These are phyloP conservation scores for Condylura cristata DNA, from an alignment of 2,113 vertebrate genomes.

Conservation along the genomic window DNA sequence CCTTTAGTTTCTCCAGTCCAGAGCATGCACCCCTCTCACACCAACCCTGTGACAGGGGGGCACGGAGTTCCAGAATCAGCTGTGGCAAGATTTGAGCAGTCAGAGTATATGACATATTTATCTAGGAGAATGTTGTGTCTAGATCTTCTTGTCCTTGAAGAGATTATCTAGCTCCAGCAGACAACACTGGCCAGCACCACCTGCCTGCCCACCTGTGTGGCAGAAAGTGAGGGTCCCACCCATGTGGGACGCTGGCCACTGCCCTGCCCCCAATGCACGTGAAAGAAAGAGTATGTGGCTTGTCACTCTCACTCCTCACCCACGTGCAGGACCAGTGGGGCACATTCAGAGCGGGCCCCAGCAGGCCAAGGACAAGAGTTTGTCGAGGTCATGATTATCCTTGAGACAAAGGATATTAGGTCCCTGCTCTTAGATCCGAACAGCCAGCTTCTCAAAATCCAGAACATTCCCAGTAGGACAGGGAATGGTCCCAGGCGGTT, in stretches of 20 bases:
- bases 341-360: background rate
- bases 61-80: background rate
- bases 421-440: background rate
- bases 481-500: background rate
- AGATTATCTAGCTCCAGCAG: background rate
- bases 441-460: background rate
- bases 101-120: slow-evolving; percentile 78
- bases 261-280: background rate
- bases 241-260: background rate
- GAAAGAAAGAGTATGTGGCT: background rate
- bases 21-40: background rate
- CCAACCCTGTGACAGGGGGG: background rate
- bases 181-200: background rate
- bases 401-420: too few relatives aligned
- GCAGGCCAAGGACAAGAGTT: background rate
- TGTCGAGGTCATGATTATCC: background rate
- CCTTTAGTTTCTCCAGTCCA: background rate
- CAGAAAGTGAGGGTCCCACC: background rate
- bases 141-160: background rate
- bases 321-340: background rate
- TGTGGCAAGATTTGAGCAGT: slow-evolving; percentile 63
- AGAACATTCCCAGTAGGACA: background rate
- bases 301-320: background rate
- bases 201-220: accelerated
- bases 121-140: slow-evolving; percentile 57